A percentile compares a stretch with the other conserved stretches of the same genome.
These are phyloP conservation scores for Microctenopoma lineatum DNA, from an alignment of 2,797 vertebrate genomes.

Conservation along the genomic window DNA sequence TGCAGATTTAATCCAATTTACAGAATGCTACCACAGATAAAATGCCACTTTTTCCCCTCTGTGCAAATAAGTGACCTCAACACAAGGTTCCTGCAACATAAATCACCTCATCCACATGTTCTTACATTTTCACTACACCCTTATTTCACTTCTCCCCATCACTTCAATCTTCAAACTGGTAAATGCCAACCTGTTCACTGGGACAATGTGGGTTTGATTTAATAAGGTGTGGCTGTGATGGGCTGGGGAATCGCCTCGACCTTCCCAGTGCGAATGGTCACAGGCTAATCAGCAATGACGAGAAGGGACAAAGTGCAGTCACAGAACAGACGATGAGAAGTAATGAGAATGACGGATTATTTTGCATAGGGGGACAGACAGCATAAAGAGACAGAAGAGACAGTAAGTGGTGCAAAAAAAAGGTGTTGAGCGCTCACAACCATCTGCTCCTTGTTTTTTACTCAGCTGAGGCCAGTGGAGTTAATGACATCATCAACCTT, in stretches of 20 bases:
- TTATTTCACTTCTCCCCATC: constrained; percentile 12
- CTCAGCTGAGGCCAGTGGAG: constrained; percentile 27
- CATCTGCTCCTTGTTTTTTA: constrained; percentile 25
- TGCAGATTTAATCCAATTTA: constrained; percentile 77
- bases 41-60: constrained; percentile 39
- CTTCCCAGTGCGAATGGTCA: constrained; percentile 50
- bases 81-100: constrained; percentile 47
- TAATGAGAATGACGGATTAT: constrained; percentile 65
- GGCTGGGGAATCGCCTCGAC: constrained; percentile 40
- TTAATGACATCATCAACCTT: constrained; percentile 53
- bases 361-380: constrained; percentile 47
- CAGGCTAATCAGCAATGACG: constrained; percentile 56
- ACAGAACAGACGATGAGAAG: constrained; percentile 60
- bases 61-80: constrained; percentile 54
- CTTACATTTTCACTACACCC: constrained; percentile 5
- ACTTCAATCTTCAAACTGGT: constrained; percentile 26
- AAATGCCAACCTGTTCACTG: constrained; percentile 33
- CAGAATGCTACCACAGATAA: constrained; percentile 60
- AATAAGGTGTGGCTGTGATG: constrained; percentile 54
- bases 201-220: constrained; percentile 40
- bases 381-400: constrained; percentile 19
- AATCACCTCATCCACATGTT: constrained; percentile 27
- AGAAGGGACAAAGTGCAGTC: constrained; percentile 45
- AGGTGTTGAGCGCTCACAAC: not conserved
- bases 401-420: not conserved